Conservation (phyloP, 2,797 vertebrate genomes). For the Fringilla coelebs region DNA sequence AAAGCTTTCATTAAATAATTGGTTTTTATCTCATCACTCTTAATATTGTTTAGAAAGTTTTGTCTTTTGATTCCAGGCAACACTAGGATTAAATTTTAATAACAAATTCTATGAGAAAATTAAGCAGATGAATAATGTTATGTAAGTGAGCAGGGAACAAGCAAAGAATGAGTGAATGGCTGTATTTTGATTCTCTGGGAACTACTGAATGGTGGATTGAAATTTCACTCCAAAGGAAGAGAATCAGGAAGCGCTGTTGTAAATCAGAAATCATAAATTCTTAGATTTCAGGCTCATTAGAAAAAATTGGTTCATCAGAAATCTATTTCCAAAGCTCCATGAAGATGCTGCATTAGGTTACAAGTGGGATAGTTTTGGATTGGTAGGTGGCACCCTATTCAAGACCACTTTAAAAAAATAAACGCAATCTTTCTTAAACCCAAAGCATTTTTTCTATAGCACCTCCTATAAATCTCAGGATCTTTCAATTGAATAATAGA, state of each 20-base stretch:
- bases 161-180: neutral
- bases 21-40: neutral
- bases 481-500: neutral
- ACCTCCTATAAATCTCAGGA: neutral
- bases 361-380: neutral
- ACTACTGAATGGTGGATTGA: neutral
- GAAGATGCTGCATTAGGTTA: neutral
- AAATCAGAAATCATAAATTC: neutral
- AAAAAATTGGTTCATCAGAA: neutral
- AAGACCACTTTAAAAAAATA: neutral
- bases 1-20: neutral
- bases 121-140: neutral
- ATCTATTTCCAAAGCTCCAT: neutral
- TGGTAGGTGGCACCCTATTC: neutral
- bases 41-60: neutral
- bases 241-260: neutral
- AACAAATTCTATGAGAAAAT: neutral
- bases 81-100: neutral
- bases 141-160: neutral
- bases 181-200: neutral
- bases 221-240: neutral
- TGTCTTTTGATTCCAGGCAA: neutral
- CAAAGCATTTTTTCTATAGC: accelerated
- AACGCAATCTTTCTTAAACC: neutral
- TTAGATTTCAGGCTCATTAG: neutral